phyloP scores from a whole-genome alignment of 2,797 vertebrate species.

The Orestias chungarensis region DNA sequence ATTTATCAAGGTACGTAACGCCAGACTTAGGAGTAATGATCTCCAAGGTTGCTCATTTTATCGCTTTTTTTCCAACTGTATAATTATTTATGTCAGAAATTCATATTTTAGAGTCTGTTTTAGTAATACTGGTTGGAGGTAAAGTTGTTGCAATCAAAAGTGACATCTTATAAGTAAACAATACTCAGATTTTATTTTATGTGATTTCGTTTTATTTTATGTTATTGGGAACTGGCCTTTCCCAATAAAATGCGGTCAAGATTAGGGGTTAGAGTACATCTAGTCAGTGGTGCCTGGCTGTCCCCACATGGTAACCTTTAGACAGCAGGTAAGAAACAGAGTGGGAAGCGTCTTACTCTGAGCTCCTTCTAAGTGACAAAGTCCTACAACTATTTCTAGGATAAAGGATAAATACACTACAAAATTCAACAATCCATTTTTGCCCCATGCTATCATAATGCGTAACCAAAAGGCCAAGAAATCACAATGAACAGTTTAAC shows the following conservation, averaged over 20 bases:
- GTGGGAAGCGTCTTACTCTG: background rate
- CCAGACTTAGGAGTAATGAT: conserved; percentile 37
- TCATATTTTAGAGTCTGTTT: background rate
- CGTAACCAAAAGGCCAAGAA: too few relatives aligned
- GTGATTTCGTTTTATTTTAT: too few relatives aligned
- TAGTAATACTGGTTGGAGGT: background rate
- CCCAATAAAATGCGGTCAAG: background rate
- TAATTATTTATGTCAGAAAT: background rate
- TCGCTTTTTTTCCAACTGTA: background rate
- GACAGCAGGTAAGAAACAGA: background rate
- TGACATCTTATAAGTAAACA: too few relatives aligned
- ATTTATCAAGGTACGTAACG: conserved; percentile 45
- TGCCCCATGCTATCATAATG: too few relatives aligned
- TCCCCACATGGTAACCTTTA: background rate
- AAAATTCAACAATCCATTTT: too few relatives aligned
- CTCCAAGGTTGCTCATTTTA: conserved; percentile 27
- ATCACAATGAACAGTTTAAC: background rate
- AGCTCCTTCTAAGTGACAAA: background rate
- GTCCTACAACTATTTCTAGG: too few relatives aligned
- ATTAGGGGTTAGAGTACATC: background rate
- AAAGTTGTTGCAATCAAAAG: too few relatives aligned
- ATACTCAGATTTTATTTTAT: too few relatives aligned
- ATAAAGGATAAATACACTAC: too few relatives aligned
- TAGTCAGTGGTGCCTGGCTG: background rate
- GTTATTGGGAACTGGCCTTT: background rate